Base-by-base conservation (phyloP, 1,140 invertebrate species). In the Samia ricini region DNA sequence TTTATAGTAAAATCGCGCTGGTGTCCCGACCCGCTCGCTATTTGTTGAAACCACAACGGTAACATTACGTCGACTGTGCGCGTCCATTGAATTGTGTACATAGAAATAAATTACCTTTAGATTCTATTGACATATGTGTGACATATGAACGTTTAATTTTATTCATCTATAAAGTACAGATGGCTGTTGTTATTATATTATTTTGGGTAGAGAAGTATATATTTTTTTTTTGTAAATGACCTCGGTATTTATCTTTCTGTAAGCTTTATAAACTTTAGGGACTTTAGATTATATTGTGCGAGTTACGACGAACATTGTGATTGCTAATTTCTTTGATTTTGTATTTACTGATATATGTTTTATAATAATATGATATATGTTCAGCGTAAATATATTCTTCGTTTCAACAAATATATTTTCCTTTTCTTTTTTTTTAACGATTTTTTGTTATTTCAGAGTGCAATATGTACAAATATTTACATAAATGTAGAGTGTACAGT, bases 181-280 rank as follows among this genome's bases (percentile, higher is more conserved):
- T 88, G 88, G 88, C 88, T 90, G 88, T 90, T 90, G 88, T 90
- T 90, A 90, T 90, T 89, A 90, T 90, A 88, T 90, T 83, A 88
- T 88, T n/a, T 90, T 88, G 88, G 83, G 83, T 90, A 89, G 87
- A 42, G 12, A 88, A 85, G 71, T 88, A 88, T 90, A 84, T 89
- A 87, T 85, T 56, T n/a, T 52, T 89, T 89, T 59, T 88, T 89
- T 89, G 88, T 90, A 90, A 88, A 88, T 87, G 82, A 88, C 85
- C 83, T 88, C 83, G 86, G 85, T 90, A 88, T 90, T 90, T 88
- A 88, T 90, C 81, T 84, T n/a, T 88, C 83, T 85, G 77, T 89
- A 88, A 84, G 85, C 83, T 89, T 86, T 84, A 79, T 89, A 88
- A 90, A 85, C 81, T 79, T 74, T 88, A 87, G 85, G 83, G 82